Conservation (phyloP, 2,113 vertebrate genomes). For the Microcebus lehilahytsara region DNA sequence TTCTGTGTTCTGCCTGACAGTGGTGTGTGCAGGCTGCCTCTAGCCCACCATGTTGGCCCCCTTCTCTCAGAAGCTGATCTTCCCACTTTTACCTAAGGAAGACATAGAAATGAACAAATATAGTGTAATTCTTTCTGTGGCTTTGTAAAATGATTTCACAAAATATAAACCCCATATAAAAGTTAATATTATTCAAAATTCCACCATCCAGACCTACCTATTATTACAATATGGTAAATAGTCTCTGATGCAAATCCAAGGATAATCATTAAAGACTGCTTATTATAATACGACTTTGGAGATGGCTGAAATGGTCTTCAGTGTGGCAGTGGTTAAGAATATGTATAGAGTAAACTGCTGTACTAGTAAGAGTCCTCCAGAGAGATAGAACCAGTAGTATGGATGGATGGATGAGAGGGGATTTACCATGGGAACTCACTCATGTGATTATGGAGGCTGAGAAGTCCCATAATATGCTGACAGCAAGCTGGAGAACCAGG, state of each 20-base stretch:
- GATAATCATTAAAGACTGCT: not conserved
- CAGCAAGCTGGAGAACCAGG: too few relatives aligned
- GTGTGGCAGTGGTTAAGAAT: not conserved
- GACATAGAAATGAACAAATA: not conserved
- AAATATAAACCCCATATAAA: not conserved
- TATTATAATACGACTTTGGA: not conserved
- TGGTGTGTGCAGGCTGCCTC: too few relatives aligned
- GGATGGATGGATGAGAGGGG: too few relatives aligned
- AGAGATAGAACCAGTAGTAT: too few relatives aligned
- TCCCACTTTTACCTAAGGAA: not conserved
- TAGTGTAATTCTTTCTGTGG: not conserved
- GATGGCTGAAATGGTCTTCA: not conserved
- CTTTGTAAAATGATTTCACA: not conserved
- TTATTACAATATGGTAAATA: not conserved
- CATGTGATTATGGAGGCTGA: too few relatives aligned
- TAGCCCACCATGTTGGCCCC: too few relatives aligned
- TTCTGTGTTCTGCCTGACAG: too few relatives aligned
- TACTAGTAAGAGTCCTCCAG: too few relatives aligned
- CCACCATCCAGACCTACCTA: not conserved
- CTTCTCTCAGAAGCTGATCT: too few relatives aligned
- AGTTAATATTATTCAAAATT: not conserved
- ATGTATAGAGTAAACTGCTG: not conserved
- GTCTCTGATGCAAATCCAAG: not conserved
- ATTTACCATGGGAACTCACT: too few relatives aligned
- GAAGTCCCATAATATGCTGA: too few relatives aligned